These are phyloP conservation scores for Polyodon spathula DNA, from an alignment of 2,113 vertebrate genomes.

Conservation along the genomic window DNA sequence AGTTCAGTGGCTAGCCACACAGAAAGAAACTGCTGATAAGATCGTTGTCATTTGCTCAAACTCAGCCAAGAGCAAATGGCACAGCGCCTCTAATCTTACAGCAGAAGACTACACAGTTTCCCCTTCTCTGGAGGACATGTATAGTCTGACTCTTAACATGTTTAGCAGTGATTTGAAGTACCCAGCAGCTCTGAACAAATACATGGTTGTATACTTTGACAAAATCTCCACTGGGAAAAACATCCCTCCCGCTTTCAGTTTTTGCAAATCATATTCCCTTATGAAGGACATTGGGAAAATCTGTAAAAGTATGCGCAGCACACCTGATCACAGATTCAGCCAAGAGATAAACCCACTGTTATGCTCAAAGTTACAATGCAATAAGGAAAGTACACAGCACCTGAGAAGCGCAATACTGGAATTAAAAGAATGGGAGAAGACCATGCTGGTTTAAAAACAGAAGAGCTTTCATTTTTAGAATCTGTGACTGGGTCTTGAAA, in stretches of 20 bases:
- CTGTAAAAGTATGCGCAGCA: slow-evolving; percentile 28
- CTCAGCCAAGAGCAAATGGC: background rate
- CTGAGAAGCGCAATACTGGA: too few relatives aligned
- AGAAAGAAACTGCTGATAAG: slow-evolving; percentile 43
- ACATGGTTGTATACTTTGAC: slow-evolving; percentile 54
- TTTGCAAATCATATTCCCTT: slow-evolving; percentile 51
- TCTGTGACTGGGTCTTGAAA: too few relatives aligned
- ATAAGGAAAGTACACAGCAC: slow-evolving; percentile 10
- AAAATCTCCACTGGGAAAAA: slow-evolving; percentile 11
- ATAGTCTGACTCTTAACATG: slow-evolving; percentile 59
- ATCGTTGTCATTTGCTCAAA: slow-evolving; percentile 56
- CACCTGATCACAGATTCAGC: background rate
- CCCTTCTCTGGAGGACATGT: slow-evolving; percentile 54
- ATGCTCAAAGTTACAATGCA: background rate
- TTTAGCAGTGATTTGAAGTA: slow-evolving; percentile 52
- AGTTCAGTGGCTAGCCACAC: slow-evolving; percentile 59
- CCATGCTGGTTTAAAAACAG: too few relatives aligned
- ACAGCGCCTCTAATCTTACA: slow-evolving; percentile 16
- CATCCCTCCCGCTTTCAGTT: slow-evolving; percentile 37
- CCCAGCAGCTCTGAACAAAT: slow-evolving; percentile 41
- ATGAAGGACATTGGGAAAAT: slow-evolving; percentile 57
- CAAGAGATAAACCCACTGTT: background rate
- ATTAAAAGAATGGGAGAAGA: too few relatives aligned
- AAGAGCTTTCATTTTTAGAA: too few relatives aligned
- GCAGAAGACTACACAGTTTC: slow-evolving; percentile 23